Conservation (phyloP, 2,888 invertebrate species). For the Chrysotoxum bicinctum region DNA sequence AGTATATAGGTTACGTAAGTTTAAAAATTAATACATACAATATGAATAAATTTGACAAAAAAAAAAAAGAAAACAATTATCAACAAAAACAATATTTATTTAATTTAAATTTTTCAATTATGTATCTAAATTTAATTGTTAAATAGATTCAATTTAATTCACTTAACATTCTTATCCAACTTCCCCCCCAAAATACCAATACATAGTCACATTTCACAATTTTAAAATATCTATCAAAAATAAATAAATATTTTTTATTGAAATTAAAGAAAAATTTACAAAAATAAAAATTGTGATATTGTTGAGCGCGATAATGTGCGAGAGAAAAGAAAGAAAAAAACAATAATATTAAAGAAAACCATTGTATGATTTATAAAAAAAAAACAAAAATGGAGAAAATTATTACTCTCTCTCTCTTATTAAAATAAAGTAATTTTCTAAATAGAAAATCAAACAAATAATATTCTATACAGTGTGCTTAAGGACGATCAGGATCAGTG, state of each 20-base stretch:
- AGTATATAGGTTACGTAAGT: constrained; percentile 46
- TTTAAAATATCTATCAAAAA: constrained; percentile 27
- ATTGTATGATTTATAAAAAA: constrained; percentile 35
- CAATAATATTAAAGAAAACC: constrained; percentile 45
- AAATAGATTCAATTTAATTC: constrained; percentile 39
- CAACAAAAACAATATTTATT: constrained; percentile 36
- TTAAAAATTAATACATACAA: constrained; percentile 32
- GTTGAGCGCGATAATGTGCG: constrained; percentile 38
- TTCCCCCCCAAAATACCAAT: not conserved
- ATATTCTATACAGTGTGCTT: constrained; percentile 66
- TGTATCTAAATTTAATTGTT: constrained; percentile 46
- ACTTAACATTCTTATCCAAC: constrained; percentile 8
- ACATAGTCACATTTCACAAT: constrained; percentile 49
- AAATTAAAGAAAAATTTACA: constrained; percentile 63
- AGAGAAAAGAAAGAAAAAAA: constrained; percentile 41
- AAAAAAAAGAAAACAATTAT: not conserved
- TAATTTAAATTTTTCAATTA: constrained; percentile 49
- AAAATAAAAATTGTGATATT: constrained; percentile 66
- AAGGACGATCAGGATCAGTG: constrained; percentile 65
- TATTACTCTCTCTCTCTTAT: constrained; percentile 49
- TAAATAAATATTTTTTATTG: constrained; percentile 32
- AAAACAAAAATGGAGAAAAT: constrained; percentile 13
- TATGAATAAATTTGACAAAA: constrained; percentile 27
- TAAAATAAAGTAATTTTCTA: constrained; percentile 35
- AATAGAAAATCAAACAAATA: constrained; percentile 23